These are phyloP conservation scores for Mus caroli DNA, from an alignment of 2,797 vertebrate species.

Conservation along the genomic window DNA sequence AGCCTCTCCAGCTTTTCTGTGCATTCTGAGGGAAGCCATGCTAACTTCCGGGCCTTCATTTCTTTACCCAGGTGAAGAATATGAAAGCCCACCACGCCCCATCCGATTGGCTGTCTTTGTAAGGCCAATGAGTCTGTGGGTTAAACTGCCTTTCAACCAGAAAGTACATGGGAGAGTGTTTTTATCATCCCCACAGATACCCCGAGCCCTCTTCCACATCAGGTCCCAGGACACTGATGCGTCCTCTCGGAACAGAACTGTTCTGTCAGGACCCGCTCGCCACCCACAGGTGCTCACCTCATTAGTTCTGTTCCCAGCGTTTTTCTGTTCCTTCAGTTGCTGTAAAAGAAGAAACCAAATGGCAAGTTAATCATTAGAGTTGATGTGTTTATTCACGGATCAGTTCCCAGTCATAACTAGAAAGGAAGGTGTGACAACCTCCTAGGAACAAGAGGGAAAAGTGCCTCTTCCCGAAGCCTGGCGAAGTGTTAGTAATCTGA, in stretches of 20 bases:
- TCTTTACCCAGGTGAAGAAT: background rate
- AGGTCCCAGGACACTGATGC: background rate
- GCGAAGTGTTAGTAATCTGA: accelerated
- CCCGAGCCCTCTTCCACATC: too few species aligned
- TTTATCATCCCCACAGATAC: background rate
- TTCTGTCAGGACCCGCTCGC: background rate
- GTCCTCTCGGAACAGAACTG: background rate
- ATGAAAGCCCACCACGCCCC: accelerated
- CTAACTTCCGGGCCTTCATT: background rate
- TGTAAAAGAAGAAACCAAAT: conserved; percentile 84
- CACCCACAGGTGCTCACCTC: conserved; percentile 91
- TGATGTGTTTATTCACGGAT: background rate
- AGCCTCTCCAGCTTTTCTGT: background rate
- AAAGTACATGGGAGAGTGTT: background rate
- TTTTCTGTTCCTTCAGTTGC: conserved; percentile 99
- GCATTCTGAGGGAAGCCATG: background rate
- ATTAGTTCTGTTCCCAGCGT: conserved; percentile 94
- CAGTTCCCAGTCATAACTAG: background rate
- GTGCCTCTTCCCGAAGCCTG: background rate
- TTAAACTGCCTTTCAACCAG: background rate
- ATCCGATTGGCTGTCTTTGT: background rate
- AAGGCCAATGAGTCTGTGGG: background rate
- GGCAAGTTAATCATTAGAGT: background rate
- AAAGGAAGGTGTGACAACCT: background rate
- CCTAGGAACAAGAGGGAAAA: background rate